Conservation (phyloP, 1,140 invertebrate genomes). For the Neomicropteryx cornuta region DNA sequence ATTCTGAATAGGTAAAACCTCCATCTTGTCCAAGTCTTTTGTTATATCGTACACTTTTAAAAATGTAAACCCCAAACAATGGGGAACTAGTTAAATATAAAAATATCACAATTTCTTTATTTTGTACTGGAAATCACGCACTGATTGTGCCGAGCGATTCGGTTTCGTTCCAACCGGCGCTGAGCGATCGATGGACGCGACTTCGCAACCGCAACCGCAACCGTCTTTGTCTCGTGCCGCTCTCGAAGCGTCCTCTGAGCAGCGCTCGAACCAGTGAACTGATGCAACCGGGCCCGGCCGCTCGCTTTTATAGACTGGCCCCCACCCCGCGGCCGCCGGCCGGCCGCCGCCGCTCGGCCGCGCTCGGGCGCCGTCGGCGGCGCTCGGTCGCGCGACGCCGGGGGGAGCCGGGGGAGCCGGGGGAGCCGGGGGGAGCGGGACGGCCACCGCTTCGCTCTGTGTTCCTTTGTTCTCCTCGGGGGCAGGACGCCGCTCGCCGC, state of each 20-base stretch:
- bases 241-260: constrained; percentile 3
- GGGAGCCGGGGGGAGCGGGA: too few relatives aligned
- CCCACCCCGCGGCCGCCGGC: constrained; percentile 9
- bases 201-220: constrained; percentile 4
- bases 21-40: constrained; percentile 42
- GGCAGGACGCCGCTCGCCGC: too few relatives aligned
- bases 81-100: constrained; percentile 34
- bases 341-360: background rate
- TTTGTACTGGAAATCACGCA: constrained; percentile 39
- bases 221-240: constrained; percentile 7
- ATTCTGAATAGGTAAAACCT: constrained; percentile 40
- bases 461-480: too few relatives aligned
- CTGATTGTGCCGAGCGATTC: constrained; percentile 21
- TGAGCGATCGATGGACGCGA: background rate
- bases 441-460: too few relatives aligned
- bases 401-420: too few relatives aligned
- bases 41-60: constrained; percentile 41
- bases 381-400: constrained; percentile 5
- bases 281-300: constrained; percentile 10
- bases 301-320: constrained; percentile 9
- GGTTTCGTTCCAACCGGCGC: background rate
- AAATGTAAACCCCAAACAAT: constrained; percentile 27
- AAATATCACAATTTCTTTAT: constrained; percentile 41
- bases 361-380: constrained; percentile 5
- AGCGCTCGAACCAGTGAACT: constrained; percentile 9